Percentiles rank a stretch among this genome's conserved stretches.
These are phyloP conservation scores for Eospalax fontanierii DNA, from an alignment of 2,797 vertebrate species.

Conservation along the genomic window DNA sequence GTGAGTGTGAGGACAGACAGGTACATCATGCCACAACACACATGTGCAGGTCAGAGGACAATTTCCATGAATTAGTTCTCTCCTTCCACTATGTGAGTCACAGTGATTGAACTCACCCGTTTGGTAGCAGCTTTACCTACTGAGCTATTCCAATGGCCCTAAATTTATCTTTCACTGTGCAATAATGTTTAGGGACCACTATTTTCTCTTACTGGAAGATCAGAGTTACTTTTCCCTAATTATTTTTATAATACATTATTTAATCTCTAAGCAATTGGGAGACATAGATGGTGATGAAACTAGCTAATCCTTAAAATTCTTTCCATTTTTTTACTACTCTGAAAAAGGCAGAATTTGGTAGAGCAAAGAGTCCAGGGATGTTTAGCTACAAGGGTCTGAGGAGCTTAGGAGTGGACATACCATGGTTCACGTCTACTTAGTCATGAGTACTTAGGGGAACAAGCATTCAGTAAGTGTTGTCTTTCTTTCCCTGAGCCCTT, in stretches of 20 bases:
- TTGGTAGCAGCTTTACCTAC: no score
- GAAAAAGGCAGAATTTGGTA: background rate
- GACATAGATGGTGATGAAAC: background rate
- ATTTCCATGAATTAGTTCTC: no score
- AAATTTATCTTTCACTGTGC: no score
- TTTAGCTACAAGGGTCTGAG: background rate
- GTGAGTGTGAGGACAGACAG: no score
- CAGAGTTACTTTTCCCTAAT: background rate
- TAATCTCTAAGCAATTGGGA: background rate
- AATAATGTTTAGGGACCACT: background rate
- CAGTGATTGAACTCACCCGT: no score
- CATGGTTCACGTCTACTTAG: no score
- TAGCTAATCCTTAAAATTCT: background rate
- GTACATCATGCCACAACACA: no score
- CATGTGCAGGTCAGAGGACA: no score
- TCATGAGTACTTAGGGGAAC: background rate
- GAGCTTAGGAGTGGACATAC: no score
- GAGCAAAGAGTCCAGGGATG: background rate
- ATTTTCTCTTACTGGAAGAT: background rate
- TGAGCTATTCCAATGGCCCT: no score
- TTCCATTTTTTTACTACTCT: background rate
- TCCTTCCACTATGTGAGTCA: no score
- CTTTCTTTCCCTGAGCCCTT: background rate
- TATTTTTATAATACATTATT: slow-evolving; percentile 48
- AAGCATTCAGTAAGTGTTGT: background rate